Conservation (phyloP, 2,113 vertebrate genomes). For the Oxyura jamaicensis region DNA sequence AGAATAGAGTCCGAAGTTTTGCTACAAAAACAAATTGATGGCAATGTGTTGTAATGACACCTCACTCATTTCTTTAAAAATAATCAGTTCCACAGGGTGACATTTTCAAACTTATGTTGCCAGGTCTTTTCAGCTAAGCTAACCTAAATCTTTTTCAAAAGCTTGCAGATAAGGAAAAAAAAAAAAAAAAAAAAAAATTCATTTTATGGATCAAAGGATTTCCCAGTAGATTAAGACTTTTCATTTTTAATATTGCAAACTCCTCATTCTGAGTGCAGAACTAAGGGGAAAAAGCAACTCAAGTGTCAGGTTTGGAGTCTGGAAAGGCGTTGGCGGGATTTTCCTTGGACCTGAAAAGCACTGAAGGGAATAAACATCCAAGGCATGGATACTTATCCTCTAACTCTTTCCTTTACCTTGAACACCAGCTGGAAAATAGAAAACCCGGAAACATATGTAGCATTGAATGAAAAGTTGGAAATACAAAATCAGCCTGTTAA, state of each 20-base stretch:
- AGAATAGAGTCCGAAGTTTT: neutral
- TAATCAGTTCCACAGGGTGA: slow-evolving; percentile 8
- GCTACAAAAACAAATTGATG: neutral
- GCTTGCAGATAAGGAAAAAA: neutral
- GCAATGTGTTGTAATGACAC: neutral
- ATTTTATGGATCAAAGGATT: slow-evolving; percentile 75
- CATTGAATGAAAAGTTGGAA: neutral
- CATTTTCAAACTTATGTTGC: slow-evolving; percentile 63
- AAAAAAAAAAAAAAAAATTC: neutral
- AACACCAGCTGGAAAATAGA: neutral
- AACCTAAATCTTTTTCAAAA: slow-evolving; percentile 37
- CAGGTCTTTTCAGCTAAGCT: neutral
- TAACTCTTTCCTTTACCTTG: neutral
- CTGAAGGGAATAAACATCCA: neutral
- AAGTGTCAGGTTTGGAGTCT: neutral
- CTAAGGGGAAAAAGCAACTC: neutral
- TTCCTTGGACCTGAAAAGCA: neutral
- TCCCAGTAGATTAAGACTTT: slow-evolving; percentile 51
- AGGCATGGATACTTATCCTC: neutral
- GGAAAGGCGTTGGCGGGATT: neutral
- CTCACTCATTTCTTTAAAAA: slow-evolving; percentile 31
- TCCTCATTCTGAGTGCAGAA: slow-evolving; percentile 2
- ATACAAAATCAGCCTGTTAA: neutral
- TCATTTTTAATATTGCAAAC: slow-evolving; percentile 53
- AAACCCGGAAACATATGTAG: neutral